Conservation (phyloP, 1,140 invertebrate genomes). For the Drosophila nannoptera region DNA sequence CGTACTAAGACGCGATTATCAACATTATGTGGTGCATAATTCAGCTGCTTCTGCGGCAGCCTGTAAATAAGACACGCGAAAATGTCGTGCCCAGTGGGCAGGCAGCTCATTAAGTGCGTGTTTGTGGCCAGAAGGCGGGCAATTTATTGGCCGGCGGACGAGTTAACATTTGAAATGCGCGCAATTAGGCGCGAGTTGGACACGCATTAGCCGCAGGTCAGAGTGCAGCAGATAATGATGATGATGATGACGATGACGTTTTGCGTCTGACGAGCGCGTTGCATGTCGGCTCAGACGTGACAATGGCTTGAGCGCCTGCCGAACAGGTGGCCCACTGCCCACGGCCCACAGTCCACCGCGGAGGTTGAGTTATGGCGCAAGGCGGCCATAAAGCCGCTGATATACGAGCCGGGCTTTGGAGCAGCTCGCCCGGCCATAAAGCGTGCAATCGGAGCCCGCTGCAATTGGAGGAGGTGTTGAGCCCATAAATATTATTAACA, state of each 20-base stretch:
- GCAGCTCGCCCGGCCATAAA: slow-evolving; percentile 53
- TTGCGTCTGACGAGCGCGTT: slow-evolving; percentile 11
- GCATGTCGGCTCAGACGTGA: slow-evolving; percentile 43
- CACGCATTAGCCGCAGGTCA: slow-evolving; percentile 12
- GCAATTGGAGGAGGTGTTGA: slow-evolving; percentile 49
- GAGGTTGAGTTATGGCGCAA: slow-evolving; percentile 66
- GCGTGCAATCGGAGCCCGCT: slow-evolving; percentile 12
- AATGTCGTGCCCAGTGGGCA: slow-evolving; percentile 43
- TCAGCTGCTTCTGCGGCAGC: slow-evolving; percentile 21
- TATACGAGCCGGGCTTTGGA: slow-evolving; percentile 62
- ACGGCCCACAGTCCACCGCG: background rate
- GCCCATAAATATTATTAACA: slow-evolving; percentile 72
- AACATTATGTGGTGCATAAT: slow-evolving; percentile 59
- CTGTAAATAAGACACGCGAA: slow-evolving; percentile 55
- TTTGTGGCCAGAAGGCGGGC: slow-evolving; percentile 21
- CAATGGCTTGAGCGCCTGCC: slow-evolving; percentile 51
- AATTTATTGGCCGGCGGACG: slow-evolving; percentile 16
- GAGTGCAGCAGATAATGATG: background rate
- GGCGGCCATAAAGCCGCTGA: slow-evolving; percentile 62
- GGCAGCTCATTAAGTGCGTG: slow-evolving; percentile 57
- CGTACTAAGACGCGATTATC: slow-evolving; percentile 31
- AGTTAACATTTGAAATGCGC: slow-evolving; percentile 27
- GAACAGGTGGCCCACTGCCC: slow-evolving; percentile 24
- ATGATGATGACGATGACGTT: background rate
- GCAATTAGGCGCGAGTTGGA: background rate